Conservation (phyloP, 2,113 vertebrate genomes). For the Mesoclemmys tuberculata region DNA sequence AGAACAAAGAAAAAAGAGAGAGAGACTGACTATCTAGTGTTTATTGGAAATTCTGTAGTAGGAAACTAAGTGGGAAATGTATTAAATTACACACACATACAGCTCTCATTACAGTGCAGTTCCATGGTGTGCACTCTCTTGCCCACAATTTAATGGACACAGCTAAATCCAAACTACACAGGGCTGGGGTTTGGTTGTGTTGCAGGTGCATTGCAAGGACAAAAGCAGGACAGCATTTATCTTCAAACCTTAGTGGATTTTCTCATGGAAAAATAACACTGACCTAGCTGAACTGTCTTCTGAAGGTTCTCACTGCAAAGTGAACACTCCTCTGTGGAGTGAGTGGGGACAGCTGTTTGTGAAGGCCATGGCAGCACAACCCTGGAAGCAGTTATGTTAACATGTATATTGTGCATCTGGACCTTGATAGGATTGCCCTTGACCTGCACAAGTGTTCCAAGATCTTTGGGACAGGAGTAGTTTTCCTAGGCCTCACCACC, state of each 20-base stretch:
- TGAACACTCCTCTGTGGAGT: background rate
- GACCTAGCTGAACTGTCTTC: background rate
- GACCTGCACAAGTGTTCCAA: background rate
- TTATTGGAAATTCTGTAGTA: constrained; percentile 29
- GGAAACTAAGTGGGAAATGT: constrained; percentile 42
- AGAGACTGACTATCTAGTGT: background rate
- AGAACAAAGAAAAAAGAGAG: background rate
- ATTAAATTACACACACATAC: constrained; percentile 30
- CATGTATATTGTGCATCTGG: background rate
- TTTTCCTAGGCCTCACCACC: background rate
- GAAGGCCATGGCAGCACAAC: background rate
- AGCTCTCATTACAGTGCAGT: constrained; percentile 24
- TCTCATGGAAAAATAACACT: background rate
- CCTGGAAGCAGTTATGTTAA: background rate
- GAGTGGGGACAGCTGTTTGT: background rate
- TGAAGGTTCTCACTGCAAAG: background rate
- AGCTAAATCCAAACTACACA: constrained; percentile 10
- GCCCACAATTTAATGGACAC: constrained; percentile 18
- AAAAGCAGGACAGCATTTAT: background rate
- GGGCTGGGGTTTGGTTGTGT: constrained; percentile 8
- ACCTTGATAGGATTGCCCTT: background rate
- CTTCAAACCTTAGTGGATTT: background rate
- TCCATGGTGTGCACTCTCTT: constrained; percentile 11
- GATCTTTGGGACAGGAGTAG: background rate
- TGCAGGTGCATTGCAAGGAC: constrained; percentile 1